Evolutionary conservation across 2,113 vertebrate species (phyloP), one percentile per base, ranked within the genome.

Genomic region (Butorides virescens): DNA sequence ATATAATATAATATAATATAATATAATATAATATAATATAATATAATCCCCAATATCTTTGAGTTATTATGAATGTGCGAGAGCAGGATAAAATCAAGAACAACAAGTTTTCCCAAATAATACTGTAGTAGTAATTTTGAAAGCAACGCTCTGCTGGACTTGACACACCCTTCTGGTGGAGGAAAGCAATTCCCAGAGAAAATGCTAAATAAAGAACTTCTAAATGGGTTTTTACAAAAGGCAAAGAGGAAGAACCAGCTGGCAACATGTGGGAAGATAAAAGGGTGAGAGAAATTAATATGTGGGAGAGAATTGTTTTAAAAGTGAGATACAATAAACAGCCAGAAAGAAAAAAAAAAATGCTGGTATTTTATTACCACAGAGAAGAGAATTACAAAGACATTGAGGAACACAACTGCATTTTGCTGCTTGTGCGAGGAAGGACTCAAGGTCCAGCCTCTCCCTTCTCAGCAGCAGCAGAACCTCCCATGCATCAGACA

Each of bases 211-310:
- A 76, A 90, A 91, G 83, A 68, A 37, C 61, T 36, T 91, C 46
- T 23, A 67, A 74, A 81, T 32, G 72, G 36, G 46, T 30, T 90
- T 50, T 13, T 30, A 63, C 73, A 56, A 94, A 80, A 72, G 85
- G 42, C 29, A 53, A 74, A 83, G 91, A 87, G 95, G 97, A 97
- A 87, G 83, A 97, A 96, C 96, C 91, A 91, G 97, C 86, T 89
- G 86, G 88, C 53, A 95, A 61, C 56, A 84, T 20, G 88, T 95
- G 66, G 95, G 96, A 92, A 91, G 95, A 97, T 97, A 93, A 94
- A 97, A 97, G 95, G 53, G 34, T 39, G 75, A 96, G 89, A 95
- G 80, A 87, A 91, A 94, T 81, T 55, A 93, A 84, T 59, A 65
- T 5, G 92, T 93, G 94, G 91, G 83, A 91, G 95, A 95, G 76